A percentile compares a stretch with the other conserved stretches of the same genome.
Conservation (phyloP, 2,888 invertebrate species). For the Cristatella mucedo region DNA sequence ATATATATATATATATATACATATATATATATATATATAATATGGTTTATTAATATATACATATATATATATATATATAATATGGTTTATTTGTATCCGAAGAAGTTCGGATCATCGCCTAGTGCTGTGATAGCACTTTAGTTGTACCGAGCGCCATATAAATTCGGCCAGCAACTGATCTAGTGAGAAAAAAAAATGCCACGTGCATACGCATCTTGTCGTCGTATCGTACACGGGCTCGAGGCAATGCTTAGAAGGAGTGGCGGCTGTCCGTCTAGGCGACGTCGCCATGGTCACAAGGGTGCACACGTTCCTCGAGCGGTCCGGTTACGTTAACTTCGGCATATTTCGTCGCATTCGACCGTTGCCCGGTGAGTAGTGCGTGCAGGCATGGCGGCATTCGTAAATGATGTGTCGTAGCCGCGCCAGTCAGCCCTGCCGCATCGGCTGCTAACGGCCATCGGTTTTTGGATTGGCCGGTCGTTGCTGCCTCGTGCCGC, state of each 20-base stretch:
- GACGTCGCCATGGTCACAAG: conserved; percentile 67
- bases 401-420: no score
- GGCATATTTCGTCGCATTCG: no score
- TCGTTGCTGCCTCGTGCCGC: not conserved
- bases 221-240: no score
- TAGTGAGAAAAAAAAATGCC: no score
- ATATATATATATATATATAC: no score
- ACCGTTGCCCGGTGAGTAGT: conserved; percentile 29
- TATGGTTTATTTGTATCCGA: not conserved
- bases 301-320: conserved; percentile 74
- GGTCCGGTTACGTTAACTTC: conserved; percentile 93
- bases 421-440: no score
- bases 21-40: no score
- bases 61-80: no score
- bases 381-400: no score
- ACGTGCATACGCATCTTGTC: no score
- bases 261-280: conserved; percentile 19
- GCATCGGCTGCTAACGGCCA: conserved; percentile 25
- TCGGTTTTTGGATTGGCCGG: not conserved
- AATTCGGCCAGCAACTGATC: no score
- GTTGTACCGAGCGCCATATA: not conserved
- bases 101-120: not conserved
- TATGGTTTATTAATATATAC: no score
- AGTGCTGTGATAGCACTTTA: not conserved
- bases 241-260: not conserved